Percentiles rank a stretch among this genome's conserved stretches.
Evolutionary conservation across 2,113 vertebrate genomes (phyloP).

Genomic region (Trichomycterus rosablanca): DNA sequence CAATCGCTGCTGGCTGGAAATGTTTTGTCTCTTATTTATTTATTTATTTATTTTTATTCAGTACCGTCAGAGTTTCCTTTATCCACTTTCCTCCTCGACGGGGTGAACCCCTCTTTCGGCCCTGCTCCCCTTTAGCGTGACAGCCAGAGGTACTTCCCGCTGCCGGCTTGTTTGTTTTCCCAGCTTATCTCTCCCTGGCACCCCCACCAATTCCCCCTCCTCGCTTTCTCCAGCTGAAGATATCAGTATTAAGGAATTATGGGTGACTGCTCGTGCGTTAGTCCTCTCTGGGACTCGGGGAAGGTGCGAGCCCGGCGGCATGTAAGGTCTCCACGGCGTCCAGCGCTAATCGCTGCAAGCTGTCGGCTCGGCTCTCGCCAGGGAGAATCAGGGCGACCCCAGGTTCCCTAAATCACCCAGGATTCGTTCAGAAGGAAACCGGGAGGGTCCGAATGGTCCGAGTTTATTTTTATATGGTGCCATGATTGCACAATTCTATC

Average conservation of each 20-base stretch:
- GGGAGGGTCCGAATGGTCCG: no score
- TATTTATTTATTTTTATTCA: not conserved
- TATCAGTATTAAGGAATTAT: conserved; percentile 66
- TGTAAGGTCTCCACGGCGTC: conserved; percentile 68
- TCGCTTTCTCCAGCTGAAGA: conserved; percentile 52
- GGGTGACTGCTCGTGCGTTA: conserved; percentile 68
- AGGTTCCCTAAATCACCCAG: no score
- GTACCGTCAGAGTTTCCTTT: not conserved
- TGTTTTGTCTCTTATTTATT: no score
- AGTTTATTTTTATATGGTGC: no score
- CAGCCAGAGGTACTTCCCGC: conserved; percentile 32
- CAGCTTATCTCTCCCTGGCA: conserved; percentile 40
- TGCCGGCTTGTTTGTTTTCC: conserved; percentile 36
- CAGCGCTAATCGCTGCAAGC: conserved; percentile 71
- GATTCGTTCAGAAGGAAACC: no score
- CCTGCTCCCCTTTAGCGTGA: conserved; percentile 15
- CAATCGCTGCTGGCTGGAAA: no score
- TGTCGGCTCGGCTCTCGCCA: conserved; percentile 55
- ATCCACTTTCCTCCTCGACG: not conserved
- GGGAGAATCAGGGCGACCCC: conserved; percentile 43
- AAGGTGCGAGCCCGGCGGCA: conserved; percentile 67
- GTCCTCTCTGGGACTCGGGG: conserved; percentile 65
- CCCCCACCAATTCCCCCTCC: conserved; percentile 35
- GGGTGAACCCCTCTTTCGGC: conserved; percentile 13
- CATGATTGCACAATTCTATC: no score